Base-by-base conservation (phyloP, 2,888 invertebrate species). In the Polylopha cassiicola region DNA sequence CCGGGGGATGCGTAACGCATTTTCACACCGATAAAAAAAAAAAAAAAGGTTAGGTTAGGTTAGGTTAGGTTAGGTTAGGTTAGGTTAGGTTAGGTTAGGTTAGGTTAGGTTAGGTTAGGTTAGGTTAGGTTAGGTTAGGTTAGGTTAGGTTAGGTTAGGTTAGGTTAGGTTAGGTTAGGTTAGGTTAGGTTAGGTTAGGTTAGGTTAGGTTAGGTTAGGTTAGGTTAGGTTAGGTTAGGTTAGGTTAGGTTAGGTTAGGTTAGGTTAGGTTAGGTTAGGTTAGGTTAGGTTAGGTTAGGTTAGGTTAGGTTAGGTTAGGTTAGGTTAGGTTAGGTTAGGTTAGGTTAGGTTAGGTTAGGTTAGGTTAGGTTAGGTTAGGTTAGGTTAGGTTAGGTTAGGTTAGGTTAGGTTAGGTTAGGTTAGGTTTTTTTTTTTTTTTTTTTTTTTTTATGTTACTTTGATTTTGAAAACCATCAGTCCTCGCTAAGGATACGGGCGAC, bases 251-350 rank as follows among this genome's bases (percentile, higher is more conserved):
- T n/a, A n/a, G n/a, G n/a, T n/a, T n/a, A n/a, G n/a, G n/a, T n/a
- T n/a, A n/a, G n/a, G n/a, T n/a, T n/a, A n/a, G n/a, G n/a, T n/a
- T n/a, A n/a, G n/a, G n/a, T n/a, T n/a, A n/a, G n/a, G n/a, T n/a
- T 15, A 14, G 22, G 13, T 16, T 2, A 17, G 9, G 15, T 41
- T 44, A 37, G 41, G 38, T 39, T 44, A 37, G 39, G 39, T 39
- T 43, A 37, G 43, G 46, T 39, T 43, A 39, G 43, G 43, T 39
- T 39, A 43, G 42, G 39, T 36, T 39, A 42, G 46, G 46, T 46
- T 43, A 43, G 46, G 46, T 46, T 46, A 46, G 45, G 45, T 46
- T 46, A 46, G 46, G 46, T 46, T 46, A 46, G 46, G 46, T 46
- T 46, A 46, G 45, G 42, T 46, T 46, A 46, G 46, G 46, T 46